Evolutionary conservation across 1,140 invertebrate genomes (phyloP).

Genomic region (Elysia chlorotica): DNA sequence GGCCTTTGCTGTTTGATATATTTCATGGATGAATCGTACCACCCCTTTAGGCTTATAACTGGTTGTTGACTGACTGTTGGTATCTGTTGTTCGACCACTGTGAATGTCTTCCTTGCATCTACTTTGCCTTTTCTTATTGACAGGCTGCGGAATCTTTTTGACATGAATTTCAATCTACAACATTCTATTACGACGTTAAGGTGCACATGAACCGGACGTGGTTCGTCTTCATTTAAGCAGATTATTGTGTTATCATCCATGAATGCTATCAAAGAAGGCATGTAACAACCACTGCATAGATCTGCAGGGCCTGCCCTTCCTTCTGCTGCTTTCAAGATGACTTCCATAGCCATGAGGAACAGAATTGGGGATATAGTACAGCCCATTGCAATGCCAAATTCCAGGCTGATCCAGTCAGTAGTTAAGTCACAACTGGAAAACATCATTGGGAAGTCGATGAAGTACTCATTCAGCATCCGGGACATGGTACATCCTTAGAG

Average conservation of each 20-base stretch:
- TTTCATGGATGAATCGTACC: background rate
- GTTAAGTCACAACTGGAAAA: constrained; percentile 11
- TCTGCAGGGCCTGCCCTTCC: background rate
- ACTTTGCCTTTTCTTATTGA: background rate
- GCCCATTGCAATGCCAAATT: background rate
- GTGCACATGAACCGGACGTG: background rate
- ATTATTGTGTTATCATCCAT: constrained; percentile 6
- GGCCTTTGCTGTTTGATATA: background rate
- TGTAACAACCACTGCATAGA: background rate
- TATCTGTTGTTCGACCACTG: background rate
- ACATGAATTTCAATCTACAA: background rate
- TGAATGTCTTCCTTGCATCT: too few relatives aligned
- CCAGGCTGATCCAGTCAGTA: constrained; percentile 6
- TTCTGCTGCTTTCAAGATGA: background rate
- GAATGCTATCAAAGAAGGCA: background rate
- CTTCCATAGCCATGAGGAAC: background rate
- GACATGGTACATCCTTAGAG: constrained; percentile 21
- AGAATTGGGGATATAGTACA: background rate
- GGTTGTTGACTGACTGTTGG: background rate
- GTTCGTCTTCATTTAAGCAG: background rate
- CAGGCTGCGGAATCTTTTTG: background rate
- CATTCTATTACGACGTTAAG: background rate
- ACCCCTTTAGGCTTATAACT: background rate
- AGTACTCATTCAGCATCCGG: constrained; percentile 15
- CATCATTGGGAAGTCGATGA: constrained; percentile 14